phyloP scores from a whole-genome alignment of 2,888 invertebrate species.

The Cyrtodaria siliqua region DNA sequence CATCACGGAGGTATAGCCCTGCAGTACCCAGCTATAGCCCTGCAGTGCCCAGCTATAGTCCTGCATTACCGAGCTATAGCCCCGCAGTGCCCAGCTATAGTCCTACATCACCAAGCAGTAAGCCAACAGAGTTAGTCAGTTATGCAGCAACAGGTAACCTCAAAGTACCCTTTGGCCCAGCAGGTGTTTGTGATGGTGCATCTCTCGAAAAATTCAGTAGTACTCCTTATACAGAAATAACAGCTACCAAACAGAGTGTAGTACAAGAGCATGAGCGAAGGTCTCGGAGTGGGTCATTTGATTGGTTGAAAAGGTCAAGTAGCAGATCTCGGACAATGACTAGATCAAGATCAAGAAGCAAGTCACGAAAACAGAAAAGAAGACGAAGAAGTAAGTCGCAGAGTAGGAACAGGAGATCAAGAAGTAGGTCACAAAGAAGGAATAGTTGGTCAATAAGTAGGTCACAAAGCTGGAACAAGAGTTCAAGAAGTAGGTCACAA shows the following conservation, averaged over 20 bases:
- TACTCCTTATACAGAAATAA: too few relatives aligned
- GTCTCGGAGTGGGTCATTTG: neutral
- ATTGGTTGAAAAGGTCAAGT: conserved; percentile 8
- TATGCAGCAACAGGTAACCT: neutral
- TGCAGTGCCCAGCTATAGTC: conserved; percentile 1
- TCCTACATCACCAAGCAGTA: conserved; percentile 22
- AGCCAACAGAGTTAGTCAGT: neutral
- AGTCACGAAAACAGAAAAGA: conserved; percentile 6
- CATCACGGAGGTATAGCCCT: neutral
- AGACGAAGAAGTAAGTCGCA: conserved; percentile 13
- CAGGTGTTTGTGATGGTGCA: neutral
- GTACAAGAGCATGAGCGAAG: too few relatives aligned
- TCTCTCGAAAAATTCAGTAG: too few relatives aligned
- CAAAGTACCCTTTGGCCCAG: neutral
- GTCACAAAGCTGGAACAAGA: conserved; percentile 1
- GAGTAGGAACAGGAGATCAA: neutral
- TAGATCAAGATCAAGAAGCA: too few relatives aligned
- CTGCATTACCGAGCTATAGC: conserved; percentile 2
- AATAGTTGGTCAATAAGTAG: conserved; percentile 15
- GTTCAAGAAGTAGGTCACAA: conserved; percentile 10
- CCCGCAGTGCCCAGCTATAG: conserved; percentile 1
- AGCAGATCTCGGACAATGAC: conserved; percentile 14
- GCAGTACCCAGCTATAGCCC: neutral
- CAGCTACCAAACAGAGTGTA: too few relatives aligned
- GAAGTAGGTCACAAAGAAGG: conserved; percentile 1